Percentiles rank a stretch among this genome's conserved stretches.
Evolutionary conservation across 35 echinoderm and acorn worm species (phyloP).

Genomic region (Lytechinus variegatus): DNA sequence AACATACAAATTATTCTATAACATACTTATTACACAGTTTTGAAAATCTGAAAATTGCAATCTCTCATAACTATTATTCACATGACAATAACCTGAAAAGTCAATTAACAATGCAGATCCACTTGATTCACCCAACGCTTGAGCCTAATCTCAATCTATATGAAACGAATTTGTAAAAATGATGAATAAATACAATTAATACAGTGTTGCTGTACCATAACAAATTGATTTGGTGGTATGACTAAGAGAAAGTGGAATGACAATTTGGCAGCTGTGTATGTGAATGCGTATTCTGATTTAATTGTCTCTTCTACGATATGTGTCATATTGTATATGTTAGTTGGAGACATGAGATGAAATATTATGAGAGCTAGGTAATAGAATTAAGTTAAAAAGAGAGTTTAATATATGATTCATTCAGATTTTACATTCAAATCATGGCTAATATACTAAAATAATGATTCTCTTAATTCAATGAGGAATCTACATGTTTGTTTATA

Average conservation of each 20-base stretch:
- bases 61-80: neutral
- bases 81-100: neutral
- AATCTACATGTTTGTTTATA: too few relatives aligned
- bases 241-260: neutral
- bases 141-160: neutral
- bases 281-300: neutral
- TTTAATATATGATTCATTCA: neutral
- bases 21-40: too few relatives aligned
- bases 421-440: neutral
- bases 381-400: neutral
- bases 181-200: neutral
- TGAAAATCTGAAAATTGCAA: neutral
- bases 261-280: neutral
- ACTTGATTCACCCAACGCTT: neutral
- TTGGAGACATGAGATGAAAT: neutral
- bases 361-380: neutral
- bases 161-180: neutral
- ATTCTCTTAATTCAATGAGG: neutral
- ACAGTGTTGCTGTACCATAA: neutral
- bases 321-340: neutral
- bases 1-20: too few relatives aligned
- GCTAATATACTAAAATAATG: neutral
- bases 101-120: neutral
- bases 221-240: neutral
- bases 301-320: conserved; percentile 18